Evolutionary conservation across 2,888 invertebrate species (phyloP), one percentile per base, ranked within the genome.

Genomic region (Aplocera efformata): DNA sequence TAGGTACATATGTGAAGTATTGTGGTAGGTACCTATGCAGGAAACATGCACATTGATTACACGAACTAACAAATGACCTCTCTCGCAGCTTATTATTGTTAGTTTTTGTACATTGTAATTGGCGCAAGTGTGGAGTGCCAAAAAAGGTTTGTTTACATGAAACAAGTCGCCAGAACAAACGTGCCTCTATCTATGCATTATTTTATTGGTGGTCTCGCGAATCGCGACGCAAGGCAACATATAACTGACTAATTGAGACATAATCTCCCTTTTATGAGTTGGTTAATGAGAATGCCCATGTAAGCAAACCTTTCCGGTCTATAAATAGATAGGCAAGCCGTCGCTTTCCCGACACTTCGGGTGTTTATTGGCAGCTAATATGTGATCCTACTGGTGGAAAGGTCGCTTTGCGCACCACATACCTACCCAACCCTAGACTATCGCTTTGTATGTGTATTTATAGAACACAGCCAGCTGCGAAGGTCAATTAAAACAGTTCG

Each of bases 371-470:
- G 31, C 46, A 37, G 43, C 42, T 39, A 27, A 39, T 22, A 27
- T 46, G 41, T 41, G 37, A 43, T 49, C 23, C 32, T 44, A 43
- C 53, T 54, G 55, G 40, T 56, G 49, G 44, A 46, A 53, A 55
- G 51, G 54, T 56, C 53, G 63, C 56, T 56, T 63, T 53, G 42
- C 54, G 61, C 58, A 58, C 48, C 26, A 38, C 29, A 46, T 34
- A n/a, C 13, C 13, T 5, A 5, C 2, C 13, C 5, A 37, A 48
- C 45, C 40, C 45, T 58, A 53, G 42, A 50, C 48, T 49, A 46
- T 50, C 50, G 66, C 66, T 66, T 67, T 66, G 55, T 63, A 50
- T 53, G 67, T 67, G n/a, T 67, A 60, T 58, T 55, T 49, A 53
- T 60, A 63, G 57, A 59, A 49, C 38, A 56, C 53, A 56, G 55